A percentile compares a stretch with the other conserved stretches of the same genome.
Evolutionary conservation across 30 jellyfish, hydroid and myxozoan species (phyloP).

Genomic region (Hydra vulgaris): DNA sequence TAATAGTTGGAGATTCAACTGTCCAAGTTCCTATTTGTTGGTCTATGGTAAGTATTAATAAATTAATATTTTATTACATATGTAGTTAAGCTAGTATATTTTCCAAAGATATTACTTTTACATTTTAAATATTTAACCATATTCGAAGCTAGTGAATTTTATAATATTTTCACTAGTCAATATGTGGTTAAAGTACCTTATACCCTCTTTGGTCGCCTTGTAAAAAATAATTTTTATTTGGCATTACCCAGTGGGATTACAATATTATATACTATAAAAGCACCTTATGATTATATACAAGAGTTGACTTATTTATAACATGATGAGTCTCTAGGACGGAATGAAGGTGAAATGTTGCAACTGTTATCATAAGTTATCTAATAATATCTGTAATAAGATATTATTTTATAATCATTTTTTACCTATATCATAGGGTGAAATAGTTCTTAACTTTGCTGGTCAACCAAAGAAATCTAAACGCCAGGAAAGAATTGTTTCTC

Average conservation of each 20-base stretch:
- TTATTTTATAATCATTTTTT: too few relatives aligned
- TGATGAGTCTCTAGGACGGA: neutral
- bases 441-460: slow-evolving; percentile 49
- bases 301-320: neutral
- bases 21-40: slow-evolving; percentile 91
- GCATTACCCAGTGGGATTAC: slow-evolving; percentile 44
- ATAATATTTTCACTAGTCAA: slow-evolving; percentile 18
- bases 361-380: too few relatives aligned
- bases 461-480: slow-evolving; percentile 63
- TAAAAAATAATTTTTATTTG: neutral
- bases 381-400: too few relatives aligned
- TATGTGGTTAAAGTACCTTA: slow-evolving; percentile 11
- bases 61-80: neutral
- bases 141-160: slow-evolving; percentile 19
- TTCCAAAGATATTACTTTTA: too few relatives aligned
- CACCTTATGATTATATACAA: neutral
- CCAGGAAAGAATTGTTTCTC: slow-evolving; percentile 48
- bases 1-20: slow-evolving; percentile 81
- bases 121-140: neutral
- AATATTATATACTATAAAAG: neutral
- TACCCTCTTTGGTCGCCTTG: slow-evolving; percentile 28
- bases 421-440: slow-evolving; percentile 89
- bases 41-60: slow-evolving; percentile 59
- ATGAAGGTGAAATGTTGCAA: neutral
- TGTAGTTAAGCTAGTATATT: too few relatives aligned